These are phyloP conservation scores for Atta cephalotes DNA, from an alignment of 1,140 invertebrate genomes.

Conservation along the genomic window DNA sequence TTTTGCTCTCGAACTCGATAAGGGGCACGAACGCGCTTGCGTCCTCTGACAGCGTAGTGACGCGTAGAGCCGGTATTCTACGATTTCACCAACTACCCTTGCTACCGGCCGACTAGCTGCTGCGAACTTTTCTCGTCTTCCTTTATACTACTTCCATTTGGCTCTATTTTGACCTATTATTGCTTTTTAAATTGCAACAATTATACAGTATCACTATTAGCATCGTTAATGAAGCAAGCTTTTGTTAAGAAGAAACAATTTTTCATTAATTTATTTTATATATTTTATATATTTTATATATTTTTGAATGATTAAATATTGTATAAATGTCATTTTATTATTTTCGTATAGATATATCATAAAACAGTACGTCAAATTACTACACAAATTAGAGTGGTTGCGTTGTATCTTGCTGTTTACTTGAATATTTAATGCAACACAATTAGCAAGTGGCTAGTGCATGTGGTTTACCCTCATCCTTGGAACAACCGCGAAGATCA, in stretches of 20 bases:
- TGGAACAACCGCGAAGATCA: conserved; percentile 24
- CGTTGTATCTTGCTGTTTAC: not conserved
- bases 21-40: conserved; percentile 80
- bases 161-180: conserved; percentile 13
- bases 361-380: not conserved
- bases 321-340: not conserved
- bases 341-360: not conserved
- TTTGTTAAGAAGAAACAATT: not conserved
- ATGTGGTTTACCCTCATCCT: conserved; percentile 35
- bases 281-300: not conserved
- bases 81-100: conserved; percentile 78
- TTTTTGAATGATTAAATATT: not conserved
- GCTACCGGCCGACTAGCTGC: conserved; percentile 61
- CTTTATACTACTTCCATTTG: conserved; percentile 62
- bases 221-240: not conserved
- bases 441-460: conserved; percentile 37
- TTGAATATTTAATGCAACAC: conserved; percentile 21
- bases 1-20: conserved; percentile 84
- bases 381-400: not conserved
- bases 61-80: conserved; percentile 71
- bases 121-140: conserved; percentile 61
- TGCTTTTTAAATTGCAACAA: conserved; percentile 1
- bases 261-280: not conserved
- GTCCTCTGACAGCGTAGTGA: conserved; percentile 73
- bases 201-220: not conserved